Evolutionary conservation across 2,113 vertebrate species (phyloP).

Genomic region (Microcebus murinus): DNA sequence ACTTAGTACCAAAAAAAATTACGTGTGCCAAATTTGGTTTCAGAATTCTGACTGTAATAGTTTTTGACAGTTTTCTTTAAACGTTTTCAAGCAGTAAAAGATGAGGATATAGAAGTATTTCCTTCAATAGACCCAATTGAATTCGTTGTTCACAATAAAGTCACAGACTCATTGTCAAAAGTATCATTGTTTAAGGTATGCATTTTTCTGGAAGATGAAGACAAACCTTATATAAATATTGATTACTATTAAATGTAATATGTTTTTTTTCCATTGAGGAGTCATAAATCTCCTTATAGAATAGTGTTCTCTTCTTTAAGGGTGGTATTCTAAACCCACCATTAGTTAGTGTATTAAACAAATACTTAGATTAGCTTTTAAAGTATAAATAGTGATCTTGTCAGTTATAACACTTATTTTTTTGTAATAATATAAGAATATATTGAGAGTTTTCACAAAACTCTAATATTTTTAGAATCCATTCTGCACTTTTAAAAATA

Average conservation of each 20-base stretch:
- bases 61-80: neutral
- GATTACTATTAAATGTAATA: neutral
- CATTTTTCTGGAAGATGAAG: neutral
- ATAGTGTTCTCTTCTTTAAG: neutral
- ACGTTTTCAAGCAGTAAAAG: slow-evolving; percentile 1
- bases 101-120: neutral
- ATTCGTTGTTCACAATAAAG: neutral
- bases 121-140: neutral
- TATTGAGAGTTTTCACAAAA: neutral
- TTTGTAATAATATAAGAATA: neutral
- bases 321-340: neutral
- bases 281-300: neutral
- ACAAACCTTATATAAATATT: neutral
- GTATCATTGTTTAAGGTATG: neutral
- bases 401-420: neutral
- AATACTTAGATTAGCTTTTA: neutral
- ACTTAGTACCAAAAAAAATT: neutral
- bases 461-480: neutral
- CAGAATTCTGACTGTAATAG: neutral
- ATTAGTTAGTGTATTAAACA: neutral
- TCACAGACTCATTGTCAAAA: neutral
- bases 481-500: neutral
- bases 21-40: slow-evolving; percentile 1
- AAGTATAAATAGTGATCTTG: neutral
- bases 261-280: neutral